Percentiles rank a stretch among this genome's conserved stretches.
phyloP scores from a whole-genome alignment of 2,888 invertebrate species.

The Lasioglossum pauxillum region DNA sequence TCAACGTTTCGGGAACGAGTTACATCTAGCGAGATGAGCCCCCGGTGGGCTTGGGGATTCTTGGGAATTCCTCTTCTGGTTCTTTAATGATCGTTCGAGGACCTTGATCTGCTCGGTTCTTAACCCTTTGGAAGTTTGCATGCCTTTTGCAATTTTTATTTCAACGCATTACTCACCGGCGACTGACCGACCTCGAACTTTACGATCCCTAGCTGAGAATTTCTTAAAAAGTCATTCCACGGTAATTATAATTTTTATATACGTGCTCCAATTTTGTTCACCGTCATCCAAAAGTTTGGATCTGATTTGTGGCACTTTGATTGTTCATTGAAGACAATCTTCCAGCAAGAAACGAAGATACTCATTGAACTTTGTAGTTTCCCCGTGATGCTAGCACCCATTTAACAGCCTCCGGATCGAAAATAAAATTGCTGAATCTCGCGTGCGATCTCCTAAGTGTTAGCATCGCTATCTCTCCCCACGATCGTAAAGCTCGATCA shows the following conservation, averaged over 20 bases:
- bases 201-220: background rate
- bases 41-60: constrained; percentile 15
- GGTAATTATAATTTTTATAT: too few relatives aligned
- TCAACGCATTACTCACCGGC: background rate
- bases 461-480: background rate
- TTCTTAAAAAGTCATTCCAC: background rate
- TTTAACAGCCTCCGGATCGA: background rate
- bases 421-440: background rate
- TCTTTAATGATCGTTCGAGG: constrained; percentile 8
- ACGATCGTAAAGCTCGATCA: background rate
- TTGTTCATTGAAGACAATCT: background rate
- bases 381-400: background rate
- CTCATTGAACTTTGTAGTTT: background rate
- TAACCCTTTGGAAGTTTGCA: background rate
- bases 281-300: background rate
- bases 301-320: background rate
- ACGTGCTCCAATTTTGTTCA: too few relatives aligned
- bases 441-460: background rate
- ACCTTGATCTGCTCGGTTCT: background rate
- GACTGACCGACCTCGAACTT: background rate
- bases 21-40: constrained; percentile 30
- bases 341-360: background rate
- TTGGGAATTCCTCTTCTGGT: constrained; percentile 14
- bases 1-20: constrained; percentile 37
- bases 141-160: background rate